phyloP scores from a whole-genome alignment of 2,888 invertebrate genomes.

The Salpingus planirostris region DNA sequence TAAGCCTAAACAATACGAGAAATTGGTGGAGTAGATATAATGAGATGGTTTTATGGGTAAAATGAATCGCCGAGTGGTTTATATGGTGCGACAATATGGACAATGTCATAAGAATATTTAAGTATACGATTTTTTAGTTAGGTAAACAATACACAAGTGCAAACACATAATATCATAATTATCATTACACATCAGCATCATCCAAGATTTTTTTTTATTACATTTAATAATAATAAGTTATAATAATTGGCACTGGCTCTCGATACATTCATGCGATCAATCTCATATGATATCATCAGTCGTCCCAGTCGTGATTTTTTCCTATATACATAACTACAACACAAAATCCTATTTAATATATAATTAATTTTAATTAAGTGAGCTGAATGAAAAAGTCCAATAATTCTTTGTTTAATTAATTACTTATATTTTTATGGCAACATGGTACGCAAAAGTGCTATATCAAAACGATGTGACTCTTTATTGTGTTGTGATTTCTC shows the following conservation, averaged over 20 bases:
- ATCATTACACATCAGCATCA: conserved; percentile 46
- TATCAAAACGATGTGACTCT: conserved; percentile 34
- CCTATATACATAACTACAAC: conserved; percentile 39
- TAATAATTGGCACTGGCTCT: conserved; percentile 44
- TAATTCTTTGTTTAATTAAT: conserved; percentile 7
- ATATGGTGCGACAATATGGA: conserved; percentile 34
- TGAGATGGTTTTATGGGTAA: too few species aligned
- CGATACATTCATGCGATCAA: conserved; percentile 16
- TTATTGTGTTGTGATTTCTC: conserved; percentile 24
- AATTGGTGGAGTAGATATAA: conserved; percentile 22
- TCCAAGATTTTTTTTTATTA: conserved; percentile 40
- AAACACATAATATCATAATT: conserved; percentile 44
- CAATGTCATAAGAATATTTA: conserved; percentile 36
- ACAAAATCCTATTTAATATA: conserved; percentile 19
- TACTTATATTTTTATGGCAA: conserved; percentile 28
- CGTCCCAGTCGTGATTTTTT: conserved; percentile 17
- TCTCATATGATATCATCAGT: too few species aligned
- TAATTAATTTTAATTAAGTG: too few species aligned
- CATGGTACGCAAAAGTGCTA: conserved; percentile 31
- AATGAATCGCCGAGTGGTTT: conserved; percentile 30
- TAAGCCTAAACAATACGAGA: conserved; percentile 19
- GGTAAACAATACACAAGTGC: conserved; percentile 42
- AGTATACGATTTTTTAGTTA: conserved; percentile 32
- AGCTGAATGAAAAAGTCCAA: conserved; percentile 23
- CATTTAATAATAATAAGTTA: conserved; percentile 38